Conservation (phyloP, 2,888 invertebrate genomes). For the Sphinx pinastri region DNA sequence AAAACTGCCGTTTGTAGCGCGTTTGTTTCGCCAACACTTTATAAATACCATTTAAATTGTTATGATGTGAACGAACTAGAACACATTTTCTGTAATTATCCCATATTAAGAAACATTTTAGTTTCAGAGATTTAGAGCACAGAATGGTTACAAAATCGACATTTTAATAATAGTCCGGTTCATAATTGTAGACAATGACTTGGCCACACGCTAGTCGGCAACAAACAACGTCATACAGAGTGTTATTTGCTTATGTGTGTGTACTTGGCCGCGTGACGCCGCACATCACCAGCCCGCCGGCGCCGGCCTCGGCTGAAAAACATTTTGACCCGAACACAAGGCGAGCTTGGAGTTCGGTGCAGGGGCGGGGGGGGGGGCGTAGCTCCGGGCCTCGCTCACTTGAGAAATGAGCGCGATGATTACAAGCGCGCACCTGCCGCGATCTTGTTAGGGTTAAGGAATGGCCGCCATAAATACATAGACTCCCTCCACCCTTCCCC, state of each 20-base stretch:
- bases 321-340: neutral
- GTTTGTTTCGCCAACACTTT: too few species aligned
- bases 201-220: too few species aligned
- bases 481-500: neutral
- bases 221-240: neutral
- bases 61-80: too few species aligned
- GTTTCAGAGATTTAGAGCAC: too few species aligned
- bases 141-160: too few species aligned
- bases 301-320: neutral
- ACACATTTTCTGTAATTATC: too few species aligned
- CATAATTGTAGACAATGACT: too few species aligned
- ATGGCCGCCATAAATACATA: constrained; percentile 34
- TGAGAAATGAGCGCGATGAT: constrained; percentile 36
- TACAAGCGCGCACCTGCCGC: constrained; percentile 34
- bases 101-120: too few species aligned
- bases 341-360: neutral
- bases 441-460: constrained; percentile 33
- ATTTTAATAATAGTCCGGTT: too few species aligned
- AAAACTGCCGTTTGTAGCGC: too few species aligned
- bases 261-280: neutral
- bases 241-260: neutral
- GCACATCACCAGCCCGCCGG: neutral
- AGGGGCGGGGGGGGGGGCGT: neutral
- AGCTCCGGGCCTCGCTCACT: constrained; percentile 10
- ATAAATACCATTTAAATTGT: too few species aligned